These are phyloP conservation scores for Anguilla marmorata DNA, from an alignment of 2,797 vertebrate species.

Conservation along the genomic window DNA sequence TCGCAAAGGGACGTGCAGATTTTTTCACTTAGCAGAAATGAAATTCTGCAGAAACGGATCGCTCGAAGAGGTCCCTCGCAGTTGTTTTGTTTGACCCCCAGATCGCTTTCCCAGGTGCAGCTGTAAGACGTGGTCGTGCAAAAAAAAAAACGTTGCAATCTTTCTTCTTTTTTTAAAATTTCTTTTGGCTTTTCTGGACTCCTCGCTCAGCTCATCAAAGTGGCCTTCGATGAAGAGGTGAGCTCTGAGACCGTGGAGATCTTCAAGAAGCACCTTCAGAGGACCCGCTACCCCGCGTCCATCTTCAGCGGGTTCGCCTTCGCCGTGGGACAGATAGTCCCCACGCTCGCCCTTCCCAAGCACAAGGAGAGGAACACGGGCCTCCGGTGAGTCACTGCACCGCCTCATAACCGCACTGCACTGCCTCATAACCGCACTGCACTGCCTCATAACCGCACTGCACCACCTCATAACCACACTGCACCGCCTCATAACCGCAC, in stretches of 20 bases:
- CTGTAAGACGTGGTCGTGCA: neutral
- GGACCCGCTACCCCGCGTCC: slow-evolving; percentile 93
- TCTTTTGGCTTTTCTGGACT: slow-evolving; percentile 5
- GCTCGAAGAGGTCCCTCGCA: neutral
- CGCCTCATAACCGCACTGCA: neutral
- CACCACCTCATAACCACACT: neutral
- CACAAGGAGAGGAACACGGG: slow-evolving; percentile 97
- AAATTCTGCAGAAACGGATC: neutral
- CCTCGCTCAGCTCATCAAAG: slow-evolving; percentile 86
- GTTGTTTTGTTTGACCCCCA: neutral
- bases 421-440: neutral
- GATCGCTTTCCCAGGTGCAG: neutral
- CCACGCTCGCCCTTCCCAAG: slow-evolving; percentile 90
- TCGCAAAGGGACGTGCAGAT: slow-evolving; percentile 1
- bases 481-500: slow-evolving; percentile 46
- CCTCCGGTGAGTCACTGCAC: slow-evolving; percentile 78
- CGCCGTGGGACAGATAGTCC: slow-evolving; percentile 86
- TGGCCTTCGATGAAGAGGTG: slow-evolving; percentile 98
- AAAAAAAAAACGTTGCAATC: neutral
- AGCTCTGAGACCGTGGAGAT: slow-evolving; percentile 94
- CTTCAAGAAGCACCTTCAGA: slow-evolving; percentile 94
- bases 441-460: too few species aligned
- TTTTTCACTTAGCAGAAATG: neutral
- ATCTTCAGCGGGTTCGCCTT: slow-evolving; percentile 95
- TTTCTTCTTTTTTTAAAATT: neutral